These are phyloP conservation scores for Nymphalis c-album DNA, from an alignment of 2,888 invertebrate genomes.

Conservation along the genomic window DNA sequence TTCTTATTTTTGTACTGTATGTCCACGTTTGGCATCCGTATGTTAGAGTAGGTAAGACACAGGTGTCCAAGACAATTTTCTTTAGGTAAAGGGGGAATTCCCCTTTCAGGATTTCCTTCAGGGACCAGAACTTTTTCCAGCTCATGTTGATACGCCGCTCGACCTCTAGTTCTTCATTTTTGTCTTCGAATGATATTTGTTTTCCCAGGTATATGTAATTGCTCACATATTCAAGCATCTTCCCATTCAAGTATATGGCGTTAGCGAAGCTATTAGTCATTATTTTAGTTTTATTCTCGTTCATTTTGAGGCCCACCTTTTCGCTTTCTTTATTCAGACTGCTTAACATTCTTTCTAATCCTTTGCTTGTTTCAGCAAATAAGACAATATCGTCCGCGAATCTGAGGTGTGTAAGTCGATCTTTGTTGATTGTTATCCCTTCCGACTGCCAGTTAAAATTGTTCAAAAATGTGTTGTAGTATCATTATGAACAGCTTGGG, in stretches of 20 bases:
- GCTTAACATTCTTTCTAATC: not conserved
- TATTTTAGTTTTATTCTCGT: not conserved
- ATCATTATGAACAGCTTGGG: no score
- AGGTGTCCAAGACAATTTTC: not conserved
- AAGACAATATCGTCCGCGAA: not conserved
- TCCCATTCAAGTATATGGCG: not conserved
- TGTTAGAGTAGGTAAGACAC: not conserved
- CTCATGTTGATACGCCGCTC: not conserved
- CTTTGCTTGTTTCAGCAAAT: not conserved
- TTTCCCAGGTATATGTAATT: no score
- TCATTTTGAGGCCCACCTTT: not conserved
- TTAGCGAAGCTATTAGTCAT: not conserved
- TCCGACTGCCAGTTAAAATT: not conserved
- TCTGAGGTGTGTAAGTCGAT: not conserved
- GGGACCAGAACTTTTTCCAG: not conserved
- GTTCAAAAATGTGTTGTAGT: not conserved
- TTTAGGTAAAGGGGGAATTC: not conserved
- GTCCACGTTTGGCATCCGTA: not conserved
- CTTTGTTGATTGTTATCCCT: not conserved
- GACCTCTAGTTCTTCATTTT: not conserved
- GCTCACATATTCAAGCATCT: not conserved
- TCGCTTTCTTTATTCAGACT: not conserved
- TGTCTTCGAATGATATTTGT: not conserved
- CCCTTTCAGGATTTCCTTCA: not conserved
- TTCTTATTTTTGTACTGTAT: constrained; percentile 16